A percentile compares a stretch with the other conserved stretches of the same genome.
These are phyloP conservation scores for Leptinotarsa rubiginosa DNA, from an alignment of 2,888 invertebrate genomes.

Conservation along the genomic window DNA sequence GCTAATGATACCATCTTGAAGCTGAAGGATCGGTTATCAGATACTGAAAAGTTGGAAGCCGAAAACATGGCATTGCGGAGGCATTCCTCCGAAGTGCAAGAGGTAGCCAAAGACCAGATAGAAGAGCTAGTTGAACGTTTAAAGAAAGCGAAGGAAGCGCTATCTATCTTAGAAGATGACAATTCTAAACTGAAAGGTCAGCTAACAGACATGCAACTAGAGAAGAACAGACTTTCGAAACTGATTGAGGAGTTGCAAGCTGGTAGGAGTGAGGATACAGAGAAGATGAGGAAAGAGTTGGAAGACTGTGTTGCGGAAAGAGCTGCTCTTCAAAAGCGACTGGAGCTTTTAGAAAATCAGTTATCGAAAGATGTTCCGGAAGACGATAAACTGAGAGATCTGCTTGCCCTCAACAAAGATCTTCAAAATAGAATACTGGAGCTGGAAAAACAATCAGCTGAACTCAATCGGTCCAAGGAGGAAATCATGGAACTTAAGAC, in stretches of 20 bases:
- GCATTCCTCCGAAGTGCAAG: slow-evolving; percentile 60
- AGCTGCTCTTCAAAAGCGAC: slow-evolving; percentile 20
- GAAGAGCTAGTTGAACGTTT: slow-evolving; percentile 57
- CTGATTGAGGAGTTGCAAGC: slow-evolving; percentile 31
- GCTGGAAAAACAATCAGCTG: slow-evolving; percentile 27
- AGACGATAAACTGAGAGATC: slow-evolving; percentile 26
- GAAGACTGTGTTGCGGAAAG: slow-evolving; percentile 18
- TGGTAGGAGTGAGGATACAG: not conserved
- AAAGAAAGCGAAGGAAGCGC: slow-evolving; percentile 50
- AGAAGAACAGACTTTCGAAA: slow-evolving; percentile 37
- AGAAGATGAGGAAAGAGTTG: not conserved
- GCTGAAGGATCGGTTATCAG: slow-evolving; percentile 38
- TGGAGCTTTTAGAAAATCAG: slow-evolving; percentile 23
- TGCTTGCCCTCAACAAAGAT: slow-evolving; percentile 23
- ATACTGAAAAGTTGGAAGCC: slow-evolving; percentile 38
- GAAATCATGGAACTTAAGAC: slow-evolving; percentile 2
- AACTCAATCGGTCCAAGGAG: not conserved
- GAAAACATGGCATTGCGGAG: slow-evolving; percentile 61
- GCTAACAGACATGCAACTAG: slow-evolving; percentile 36
- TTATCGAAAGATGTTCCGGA: slow-evolving; percentile 26
- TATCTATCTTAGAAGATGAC: slow-evolving; percentile 51
- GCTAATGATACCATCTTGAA: slow-evolving; percentile 47
- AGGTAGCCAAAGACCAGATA: slow-evolving; percentile 61
- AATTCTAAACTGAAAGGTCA: slow-evolving; percentile 33
- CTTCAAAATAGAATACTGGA: slow-evolving; percentile 38